Evolutionary conservation across 2,888 invertebrate genomes (phyloP), one percentile per base, ranked within the genome.

Genomic region (Myopa tessellatipennis): DNA sequence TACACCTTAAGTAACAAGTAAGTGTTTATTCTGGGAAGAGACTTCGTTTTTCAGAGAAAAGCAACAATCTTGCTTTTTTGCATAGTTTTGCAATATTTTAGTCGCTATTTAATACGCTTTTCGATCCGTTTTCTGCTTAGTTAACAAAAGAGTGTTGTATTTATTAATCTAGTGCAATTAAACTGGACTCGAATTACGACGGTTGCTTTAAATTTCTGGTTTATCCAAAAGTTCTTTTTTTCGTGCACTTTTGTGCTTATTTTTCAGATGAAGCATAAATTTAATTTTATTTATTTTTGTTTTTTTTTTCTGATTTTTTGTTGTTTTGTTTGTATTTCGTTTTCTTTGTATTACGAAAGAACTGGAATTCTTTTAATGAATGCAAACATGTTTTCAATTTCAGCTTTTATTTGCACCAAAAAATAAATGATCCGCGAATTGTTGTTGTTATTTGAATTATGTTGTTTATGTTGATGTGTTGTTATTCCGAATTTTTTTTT

Each of bases 21-120:
- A 74, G 73, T 74, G 50, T 74, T 70, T 65, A 40, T 63, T n/a
- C 18, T 74, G 45, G 61, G 45, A 60, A 26, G 26, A 26, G 26
- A 1, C 26, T 26, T 2, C 26, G 2, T 26, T 26, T 26, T 26
- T 26, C 14, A 63, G 18, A 18, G 34, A 8, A 63, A 36, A 65
- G 16, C 12, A 65, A 65, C 7, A 14, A 36, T 4, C 8, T 65
- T 36, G 26, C n/a, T 36, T 34, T 65, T 67, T 67, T 67, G 16
- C 38, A 36, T 40, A 67, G 26, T 63, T 63, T 63, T 3, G 12
- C 34, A 63, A 5, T 5, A 10, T 36, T 63, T 63, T 14, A 1
- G 26, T 26, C 67, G 58, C 58, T 2, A n/a, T 16, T 58, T 16
- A 6, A 8, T n/a, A 12, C 58, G n/a, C 14, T 58, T 16, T 16